Evolutionary conservation across 2,888 invertebrate genomes (phyloP).

Genomic region (Notodonta dromedarius): DNA sequence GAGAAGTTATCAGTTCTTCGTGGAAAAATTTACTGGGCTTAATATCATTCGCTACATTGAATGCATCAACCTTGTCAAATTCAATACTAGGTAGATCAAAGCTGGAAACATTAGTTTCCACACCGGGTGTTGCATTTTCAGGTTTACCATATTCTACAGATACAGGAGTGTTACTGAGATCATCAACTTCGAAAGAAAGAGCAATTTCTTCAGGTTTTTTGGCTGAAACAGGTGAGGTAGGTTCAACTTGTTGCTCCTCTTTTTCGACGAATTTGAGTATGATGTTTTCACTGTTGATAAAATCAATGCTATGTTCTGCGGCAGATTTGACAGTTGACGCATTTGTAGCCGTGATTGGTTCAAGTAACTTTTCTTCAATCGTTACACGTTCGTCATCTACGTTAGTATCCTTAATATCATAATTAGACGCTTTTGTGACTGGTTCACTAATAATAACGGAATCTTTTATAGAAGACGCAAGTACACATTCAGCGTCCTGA

Average conservation of each 20-base stretch:
- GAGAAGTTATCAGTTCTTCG: neutral
- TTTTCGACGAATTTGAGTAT: slow-evolving; percentile 7
- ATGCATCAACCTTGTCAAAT: neutral
- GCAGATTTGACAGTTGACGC: slow-evolving; percentile 20
- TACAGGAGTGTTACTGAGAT: slow-evolving; percentile 54
- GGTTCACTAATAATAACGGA: slow-evolving; percentile 5
- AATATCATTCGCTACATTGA: neutral
- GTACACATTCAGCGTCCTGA: slow-evolving; percentile 49
- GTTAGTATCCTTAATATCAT: neutral
- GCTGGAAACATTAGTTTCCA: slow-evolving; percentile 14
- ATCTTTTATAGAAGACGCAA: slow-evolving; percentile 2
- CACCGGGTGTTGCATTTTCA: slow-evolving; percentile 28
- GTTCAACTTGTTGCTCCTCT: neutral
- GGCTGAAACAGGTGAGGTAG: slow-evolving; percentile 4
- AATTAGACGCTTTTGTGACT: slow-evolving; percentile 3
- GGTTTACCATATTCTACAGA: slow-evolving; percentile 46
- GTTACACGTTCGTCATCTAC: slow-evolving; percentile 1
- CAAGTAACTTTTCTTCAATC: slow-evolving; percentile 13
- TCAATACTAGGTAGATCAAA: slow-evolving; percentile 14
- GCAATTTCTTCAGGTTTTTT: slow-evolving; percentile 34
- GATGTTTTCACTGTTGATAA: slow-evolving; percentile 30
- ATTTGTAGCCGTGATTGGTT: slow-evolving; percentile 4
- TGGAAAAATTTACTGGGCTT: neutral
- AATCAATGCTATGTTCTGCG: slow-evolving; percentile 24
- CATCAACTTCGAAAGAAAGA: slow-evolving; percentile 56